phyloP scores from a whole-genome alignment of 2,888 invertebrate species.

The Eilema depressum region DNA sequence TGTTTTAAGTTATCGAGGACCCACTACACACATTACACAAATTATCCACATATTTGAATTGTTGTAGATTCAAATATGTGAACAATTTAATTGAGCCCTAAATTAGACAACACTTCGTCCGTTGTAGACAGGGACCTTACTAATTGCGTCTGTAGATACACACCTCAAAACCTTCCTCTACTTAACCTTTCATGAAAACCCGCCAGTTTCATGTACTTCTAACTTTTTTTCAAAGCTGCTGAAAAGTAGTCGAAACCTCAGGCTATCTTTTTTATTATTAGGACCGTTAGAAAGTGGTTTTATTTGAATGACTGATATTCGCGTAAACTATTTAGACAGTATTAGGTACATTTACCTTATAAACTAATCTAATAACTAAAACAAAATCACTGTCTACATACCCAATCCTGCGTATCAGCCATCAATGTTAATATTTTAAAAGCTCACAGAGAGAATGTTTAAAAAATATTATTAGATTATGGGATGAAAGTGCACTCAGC shows the following conservation, averaged over 20 bases:
- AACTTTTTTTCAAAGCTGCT: too few relatives aligned
- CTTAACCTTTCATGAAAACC: not conserved
- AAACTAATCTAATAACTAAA: conserved; percentile 18
- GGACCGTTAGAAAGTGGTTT: too few relatives aligned
- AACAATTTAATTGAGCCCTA: too few relatives aligned
- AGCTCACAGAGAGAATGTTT: conserved; percentile 13
- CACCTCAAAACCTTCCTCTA: conserved; percentile 1
- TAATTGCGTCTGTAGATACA: too few relatives aligned
- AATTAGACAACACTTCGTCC: too few relatives aligned
- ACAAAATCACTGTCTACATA: not conserved
- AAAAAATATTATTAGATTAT: conserved; percentile 40
- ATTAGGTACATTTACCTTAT: not conserved
- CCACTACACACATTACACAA: conserved; percentile 22
- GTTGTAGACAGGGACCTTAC: too few relatives aligned
- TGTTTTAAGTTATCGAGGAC: not conserved
- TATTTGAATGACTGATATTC: too few relatives aligned
- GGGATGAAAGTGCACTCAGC: conserved; percentile 26
- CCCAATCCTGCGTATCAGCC: conserved; percentile 9
- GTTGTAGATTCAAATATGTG: too few relatives aligned
- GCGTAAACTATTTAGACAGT: too few relatives aligned
- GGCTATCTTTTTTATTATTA: too few relatives aligned
- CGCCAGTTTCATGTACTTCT: not conserved
- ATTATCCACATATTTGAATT: too few relatives aligned
- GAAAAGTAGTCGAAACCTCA: too few relatives aligned
- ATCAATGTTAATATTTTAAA: conserved; percentile 13